Conservation (phyloP, 2,113 vertebrate species). For the Lycaon pictus region DNA sequence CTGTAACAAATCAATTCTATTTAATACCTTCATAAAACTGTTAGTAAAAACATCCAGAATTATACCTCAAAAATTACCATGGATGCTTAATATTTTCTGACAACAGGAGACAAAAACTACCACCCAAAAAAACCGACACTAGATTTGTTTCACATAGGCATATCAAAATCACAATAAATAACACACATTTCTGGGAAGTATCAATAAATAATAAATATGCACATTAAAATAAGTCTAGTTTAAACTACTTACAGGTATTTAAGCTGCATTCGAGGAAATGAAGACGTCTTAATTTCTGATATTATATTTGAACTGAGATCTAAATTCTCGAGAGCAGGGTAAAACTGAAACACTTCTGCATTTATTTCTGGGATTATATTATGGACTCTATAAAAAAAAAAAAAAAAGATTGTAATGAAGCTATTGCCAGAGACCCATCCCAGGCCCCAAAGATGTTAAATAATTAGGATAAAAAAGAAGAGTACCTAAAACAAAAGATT, state of each 20-base stretch:
- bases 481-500: not conserved
- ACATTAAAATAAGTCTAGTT: constrained; percentile 9
- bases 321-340: constrained; percentile 89
- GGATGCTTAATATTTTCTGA: constrained; percentile 48
- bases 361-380: constrained; percentile 90
- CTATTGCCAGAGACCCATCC: not conserved
- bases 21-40: constrained; percentile 9
- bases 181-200: not conserved
- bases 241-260: constrained; percentile 90
- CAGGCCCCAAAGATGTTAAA: constrained; percentile 47
- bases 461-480: not conserved
- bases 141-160: constrained; percentile 1
- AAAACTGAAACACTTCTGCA: constrained; percentile 88
- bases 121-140: not conserved
- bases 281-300: constrained; percentile 90
- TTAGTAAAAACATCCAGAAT: constrained; percentile 3
- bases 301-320: constrained; percentile 92
- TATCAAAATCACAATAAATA: constrained; percentile 60
- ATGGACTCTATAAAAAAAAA: constrained; percentile 88
- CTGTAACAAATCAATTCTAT: constrained; percentile 1
- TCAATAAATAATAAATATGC: not conserved
- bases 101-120: not conserved
- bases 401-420: constrained; percentile 64
- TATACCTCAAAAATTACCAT: constrained; percentile 43
- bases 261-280: constrained; percentile 91